Percentiles rank a stretch among this genome's conserved stretches.
phyloP scores from a whole-genome alignment of 2,888 invertebrate genomes.

The Monoplex corrugatus region DNA sequence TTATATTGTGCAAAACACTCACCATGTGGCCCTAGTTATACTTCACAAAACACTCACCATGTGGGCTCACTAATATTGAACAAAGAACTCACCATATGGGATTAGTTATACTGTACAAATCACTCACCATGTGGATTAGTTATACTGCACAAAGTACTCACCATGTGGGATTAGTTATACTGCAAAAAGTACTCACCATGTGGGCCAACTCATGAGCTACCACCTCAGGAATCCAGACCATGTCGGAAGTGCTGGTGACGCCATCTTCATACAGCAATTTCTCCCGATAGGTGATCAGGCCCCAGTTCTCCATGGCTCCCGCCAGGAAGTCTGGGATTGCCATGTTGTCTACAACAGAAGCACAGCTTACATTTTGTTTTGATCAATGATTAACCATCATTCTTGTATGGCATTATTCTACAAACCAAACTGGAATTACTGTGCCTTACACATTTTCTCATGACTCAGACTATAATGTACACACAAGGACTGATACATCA shows the following conservation, averaged over 20 bases:
- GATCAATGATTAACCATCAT: no score
- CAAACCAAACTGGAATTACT: no score
- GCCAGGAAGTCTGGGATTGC: conserved; percentile 93
- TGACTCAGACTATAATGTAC: no score
- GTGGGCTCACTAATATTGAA: conserved; percentile 36
- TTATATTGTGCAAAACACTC: no score
- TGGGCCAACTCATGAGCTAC: conserved; percentile 72
- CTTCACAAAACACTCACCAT: not conserved
- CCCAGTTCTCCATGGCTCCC: conserved; percentile 95
- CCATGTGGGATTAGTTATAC: conserved; percentile 82
- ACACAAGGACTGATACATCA: no score
- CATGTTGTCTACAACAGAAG: conserved; percentile 87
- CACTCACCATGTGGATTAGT: conserved; percentile 83
- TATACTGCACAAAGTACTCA: conserved; percentile 62
- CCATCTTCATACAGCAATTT: conserved; percentile 83
- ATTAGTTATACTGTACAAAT: no score
- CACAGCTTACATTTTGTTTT: no score
- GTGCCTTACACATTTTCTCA: no score
- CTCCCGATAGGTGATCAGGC: conserved; percentile 88
- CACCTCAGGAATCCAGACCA: conserved; percentile 29
- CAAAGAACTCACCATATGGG: no score
- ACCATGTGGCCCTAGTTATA: no score
- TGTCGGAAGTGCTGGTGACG: conserved; percentile 22
- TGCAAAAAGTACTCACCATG: conserved; percentile 83
- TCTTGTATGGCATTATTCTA: no score